Evolutionary conservation across 2,888 invertebrate species (phyloP), one percentile per base, ranked within the genome.

Genomic region (Eustalomyia histrio): DNA sequence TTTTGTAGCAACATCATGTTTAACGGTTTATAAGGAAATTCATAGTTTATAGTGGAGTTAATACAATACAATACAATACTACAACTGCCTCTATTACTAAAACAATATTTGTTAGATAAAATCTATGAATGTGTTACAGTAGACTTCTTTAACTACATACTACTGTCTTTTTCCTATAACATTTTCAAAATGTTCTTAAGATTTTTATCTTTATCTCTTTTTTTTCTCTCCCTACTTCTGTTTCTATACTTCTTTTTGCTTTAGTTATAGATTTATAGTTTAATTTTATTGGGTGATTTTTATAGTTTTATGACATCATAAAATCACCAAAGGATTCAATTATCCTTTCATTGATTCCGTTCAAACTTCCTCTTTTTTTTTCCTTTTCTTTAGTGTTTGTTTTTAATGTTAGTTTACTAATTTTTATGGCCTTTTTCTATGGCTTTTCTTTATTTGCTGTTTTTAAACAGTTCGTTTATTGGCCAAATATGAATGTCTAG

Each of bases 321-420:
- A 84, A 83, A 83, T 80, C 60, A 80, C 68, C 73, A 82, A 84
- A 83, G 83, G 81, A 83, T 84, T 84, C 84, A 84, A 84, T 83
- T 83, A 83, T 83, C 81, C 81, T 76, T 80, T 82, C 75, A 81
- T 82, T 80, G 82, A 82, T 83, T 71, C 55, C 55, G 10, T 39
- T 17, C 47, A 9, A 14, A 60, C 65, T 65, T 58, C 65, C 55
- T 72, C 18, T 35, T 35, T 29, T n/a, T n/a, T 17, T 39, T 17
- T 61, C 39, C 24, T 33, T 24, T 24, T 12, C 24, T 9, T 35
- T 33, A 52, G 24, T 18, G 29, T 9, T 29, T 52, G 29, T 29
- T n/a, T 64, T 80, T 55, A 71, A 69, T 39, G 33, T 69, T 35
- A 63, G n/a, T 74, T 58, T 52, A 73, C 73, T 76, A 75, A 78